These are phyloP conservation scores for Eciton burchellii DNA, from an alignment of 1,140 invertebrate genomes.

Conservation along the genomic window DNA sequence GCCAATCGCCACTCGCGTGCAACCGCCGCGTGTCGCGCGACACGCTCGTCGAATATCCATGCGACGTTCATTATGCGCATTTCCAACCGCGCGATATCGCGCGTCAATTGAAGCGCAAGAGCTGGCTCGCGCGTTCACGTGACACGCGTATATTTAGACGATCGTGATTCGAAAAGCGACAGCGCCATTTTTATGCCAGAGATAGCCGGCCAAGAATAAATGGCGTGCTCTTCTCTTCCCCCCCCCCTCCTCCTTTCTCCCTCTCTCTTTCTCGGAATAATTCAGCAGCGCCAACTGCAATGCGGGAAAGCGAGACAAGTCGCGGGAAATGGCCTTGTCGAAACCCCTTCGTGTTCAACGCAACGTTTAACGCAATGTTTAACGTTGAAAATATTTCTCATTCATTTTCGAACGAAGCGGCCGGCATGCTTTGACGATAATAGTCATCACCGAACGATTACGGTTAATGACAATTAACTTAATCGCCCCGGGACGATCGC, in stretches of 20 bases:
- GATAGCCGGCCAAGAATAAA: constrained; percentile 7
- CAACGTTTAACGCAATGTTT: not conserved
- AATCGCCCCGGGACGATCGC: not conserved
- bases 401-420: not conserved
- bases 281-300: not conserved
- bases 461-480: constrained; percentile 18
- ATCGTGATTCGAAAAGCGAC: not conserved
- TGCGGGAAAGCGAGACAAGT: not conserved
- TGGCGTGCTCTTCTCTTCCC: not conserved
- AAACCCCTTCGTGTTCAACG: not conserved
- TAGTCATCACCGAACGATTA: not conserved
- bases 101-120: not conserved
- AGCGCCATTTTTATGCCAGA: not conserved
- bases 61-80: not conserved
- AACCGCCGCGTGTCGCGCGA: not conserved
- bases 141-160: constrained; percentile 29
- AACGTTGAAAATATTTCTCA: not conserved
- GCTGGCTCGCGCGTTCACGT: not conserved
- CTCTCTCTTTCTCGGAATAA: constrained; percentile 1
- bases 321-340: not conserved
- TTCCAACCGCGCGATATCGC: not conserved
- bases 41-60: not conserved
- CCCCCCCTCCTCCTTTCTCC: no score
- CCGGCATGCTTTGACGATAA: not conserved
- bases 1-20: no score